Conservation (phyloP, 2,888 invertebrate genomes). For the Aphrophora alni region DNA sequence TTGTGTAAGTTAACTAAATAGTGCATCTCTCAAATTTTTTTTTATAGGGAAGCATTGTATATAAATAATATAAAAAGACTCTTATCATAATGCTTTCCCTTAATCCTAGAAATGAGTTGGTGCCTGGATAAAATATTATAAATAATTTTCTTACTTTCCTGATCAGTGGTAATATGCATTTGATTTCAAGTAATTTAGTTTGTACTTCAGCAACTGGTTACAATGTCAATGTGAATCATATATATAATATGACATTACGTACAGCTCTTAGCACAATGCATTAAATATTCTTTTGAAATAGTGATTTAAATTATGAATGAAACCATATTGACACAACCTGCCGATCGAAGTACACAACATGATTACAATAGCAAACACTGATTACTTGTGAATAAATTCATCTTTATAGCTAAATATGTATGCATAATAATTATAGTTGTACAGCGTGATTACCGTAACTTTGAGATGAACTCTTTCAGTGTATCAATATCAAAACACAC, state of each 20-base stretch:
- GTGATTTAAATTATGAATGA: background rate
- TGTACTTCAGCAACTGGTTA: background rate
- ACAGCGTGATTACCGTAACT: constrained; percentile 30
- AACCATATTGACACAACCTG: background rate
- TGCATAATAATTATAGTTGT: constrained; percentile 32
- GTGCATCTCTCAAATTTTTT: background rate
- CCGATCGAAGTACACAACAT: background rate
- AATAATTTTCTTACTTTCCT: background rate
- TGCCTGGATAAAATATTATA: background rate
- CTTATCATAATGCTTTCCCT: background rate
- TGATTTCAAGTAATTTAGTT: background rate
- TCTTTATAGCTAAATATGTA: constrained; percentile 34
- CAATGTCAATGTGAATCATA: background rate
- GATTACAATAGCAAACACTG: constrained; percentile 4
- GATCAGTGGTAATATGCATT: background rate
- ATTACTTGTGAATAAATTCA: background rate
- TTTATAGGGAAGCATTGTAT: background rate
- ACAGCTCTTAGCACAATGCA: background rate
- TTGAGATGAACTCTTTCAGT: constrained; percentile 3
- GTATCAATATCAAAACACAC: constrained; percentile 1
- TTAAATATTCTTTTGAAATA: background rate
- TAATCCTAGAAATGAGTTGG: constrained; percentile 6
- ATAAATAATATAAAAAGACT: background rate
- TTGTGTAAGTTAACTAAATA: background rate
- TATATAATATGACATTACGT: background rate